phyloP scores from a whole-genome alignment of 1,140 invertebrate genomes.

The Euwallacea similis region DNA sequence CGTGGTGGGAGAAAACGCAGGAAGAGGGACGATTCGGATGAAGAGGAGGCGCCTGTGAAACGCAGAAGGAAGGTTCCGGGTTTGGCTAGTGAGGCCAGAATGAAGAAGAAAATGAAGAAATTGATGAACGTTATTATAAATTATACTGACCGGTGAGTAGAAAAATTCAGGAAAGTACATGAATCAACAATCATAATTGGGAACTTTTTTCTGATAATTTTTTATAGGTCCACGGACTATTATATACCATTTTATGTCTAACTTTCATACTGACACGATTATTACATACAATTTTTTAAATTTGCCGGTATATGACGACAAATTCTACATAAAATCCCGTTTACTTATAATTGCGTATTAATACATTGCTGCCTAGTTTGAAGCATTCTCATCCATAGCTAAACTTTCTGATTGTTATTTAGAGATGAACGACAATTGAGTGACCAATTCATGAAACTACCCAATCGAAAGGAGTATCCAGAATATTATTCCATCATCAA shows the following conservation, averaged over 20 bases:
- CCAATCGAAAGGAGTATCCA: conserved; percentile 86
- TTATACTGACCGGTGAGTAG: conserved; percentile 70
- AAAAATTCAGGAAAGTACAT: background rate
- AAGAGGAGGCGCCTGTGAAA: conserved; percentile 60
- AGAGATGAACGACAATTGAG: conserved; percentile 83
- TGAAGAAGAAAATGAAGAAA: conserved; percentile 78
- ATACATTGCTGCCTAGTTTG: too few species aligned
- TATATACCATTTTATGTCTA: too few species aligned
- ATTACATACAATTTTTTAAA: too few species aligned
- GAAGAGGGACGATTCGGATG: conserved; percentile 62
- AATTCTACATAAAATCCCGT: too few species aligned
- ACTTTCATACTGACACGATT: too few species aligned
- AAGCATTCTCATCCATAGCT: too few species aligned
- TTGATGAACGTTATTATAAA: conserved; percentile 79
- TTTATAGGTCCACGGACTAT: too few species aligned
- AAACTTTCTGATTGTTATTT: background rate
- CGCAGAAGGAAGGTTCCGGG: conserved; percentile 47
- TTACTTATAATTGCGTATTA: too few species aligned
- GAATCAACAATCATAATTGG: background rate
- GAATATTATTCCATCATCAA: conserved; percentile 99
- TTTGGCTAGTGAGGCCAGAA: conserved; percentile 60
- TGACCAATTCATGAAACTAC: conserved; percentile 93
- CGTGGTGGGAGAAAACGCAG: conserved; percentile 59
- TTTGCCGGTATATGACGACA: too few species aligned
- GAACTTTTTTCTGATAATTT: background rate